Percentiles rank a stretch among this genome's conserved stretches.
Conservation (phyloP, 2,888 invertebrate genomes). For the Sinotaia quadrata region DNA sequence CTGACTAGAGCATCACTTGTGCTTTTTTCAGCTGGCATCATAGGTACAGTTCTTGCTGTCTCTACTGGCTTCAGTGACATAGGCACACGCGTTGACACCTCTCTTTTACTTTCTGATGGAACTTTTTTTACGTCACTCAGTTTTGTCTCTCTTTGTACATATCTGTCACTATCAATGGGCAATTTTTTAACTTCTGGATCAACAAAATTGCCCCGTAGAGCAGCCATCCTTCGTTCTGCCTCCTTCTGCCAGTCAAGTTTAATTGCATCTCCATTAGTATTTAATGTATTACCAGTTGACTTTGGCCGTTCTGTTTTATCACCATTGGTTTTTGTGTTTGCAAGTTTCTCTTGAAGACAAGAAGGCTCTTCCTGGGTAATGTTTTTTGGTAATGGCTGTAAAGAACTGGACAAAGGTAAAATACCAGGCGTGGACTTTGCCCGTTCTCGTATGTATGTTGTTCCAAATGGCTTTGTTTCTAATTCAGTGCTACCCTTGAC, state of each 20-base stretch:
- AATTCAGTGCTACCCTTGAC: too few species aligned
- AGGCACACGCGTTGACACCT: neutral
- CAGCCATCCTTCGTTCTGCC: conserved; percentile 56
- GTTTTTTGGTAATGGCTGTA: neutral
- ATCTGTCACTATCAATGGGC: neutral
- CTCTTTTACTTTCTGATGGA: neutral
- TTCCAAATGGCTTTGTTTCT: too few species aligned
- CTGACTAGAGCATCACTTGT: too few species aligned
- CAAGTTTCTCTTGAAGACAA: neutral
- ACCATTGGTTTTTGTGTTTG: too few species aligned
- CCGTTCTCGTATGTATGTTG: too few species aligned
- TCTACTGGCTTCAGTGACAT: too few species aligned
- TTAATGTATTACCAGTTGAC: conserved; percentile 14
- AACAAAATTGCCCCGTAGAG: conserved; percentile 51
- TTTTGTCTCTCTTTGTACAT: too few species aligned
- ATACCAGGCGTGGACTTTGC: neutral
- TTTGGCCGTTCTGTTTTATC: conserved; percentile 9
- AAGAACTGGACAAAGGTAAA: neutral
- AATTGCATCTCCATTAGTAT: neutral
- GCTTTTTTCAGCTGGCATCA: too few species aligned
- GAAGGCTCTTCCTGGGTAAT: neutral
- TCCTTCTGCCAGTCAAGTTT: conserved; percentile 62
- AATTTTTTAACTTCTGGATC: conserved; percentile 51
- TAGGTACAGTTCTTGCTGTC: too few species aligned
- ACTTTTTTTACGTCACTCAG: neutral